phyloP scores from a whole-genome alignment of 92 coral and sea anemone species.

The Zoanthus sociatus region DNA sequence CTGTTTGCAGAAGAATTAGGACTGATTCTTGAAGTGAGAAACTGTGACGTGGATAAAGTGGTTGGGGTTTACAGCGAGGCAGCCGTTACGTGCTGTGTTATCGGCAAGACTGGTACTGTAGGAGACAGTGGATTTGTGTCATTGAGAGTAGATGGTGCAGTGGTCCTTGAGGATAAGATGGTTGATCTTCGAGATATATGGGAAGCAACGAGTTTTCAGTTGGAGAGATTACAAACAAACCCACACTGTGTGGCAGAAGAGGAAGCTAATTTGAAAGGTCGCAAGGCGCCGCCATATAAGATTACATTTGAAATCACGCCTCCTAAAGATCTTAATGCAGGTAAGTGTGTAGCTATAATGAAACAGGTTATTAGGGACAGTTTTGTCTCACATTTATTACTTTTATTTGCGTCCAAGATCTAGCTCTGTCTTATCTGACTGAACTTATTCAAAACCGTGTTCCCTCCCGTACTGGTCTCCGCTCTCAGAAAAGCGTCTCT shows the following conservation, averaged over 20 bases:
- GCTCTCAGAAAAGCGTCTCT: no score
- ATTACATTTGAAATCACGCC: constrained; percentile 77
- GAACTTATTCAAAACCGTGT: no score
- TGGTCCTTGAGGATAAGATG: constrained; percentile 91
- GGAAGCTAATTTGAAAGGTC: constrained; percentile 74
- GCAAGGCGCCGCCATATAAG: constrained; percentile 82
- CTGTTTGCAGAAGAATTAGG: constrained; percentile 97
- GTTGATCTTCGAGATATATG: constrained; percentile 89
- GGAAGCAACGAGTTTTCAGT: constrained; percentile 98
- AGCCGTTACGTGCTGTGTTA: constrained; percentile 70
- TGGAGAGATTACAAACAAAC: constrained; percentile 89
- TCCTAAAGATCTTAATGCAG: constrained; percentile 15
- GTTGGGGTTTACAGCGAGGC: constrained; percentile 63
- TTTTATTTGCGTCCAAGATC: no score
- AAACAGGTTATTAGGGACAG: not conserved
- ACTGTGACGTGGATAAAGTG: constrained; percentile 73
- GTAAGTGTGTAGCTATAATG: constrained; percentile 4
- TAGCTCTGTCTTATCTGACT: no score
- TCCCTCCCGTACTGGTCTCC: no score
- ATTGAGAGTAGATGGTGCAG: constrained; percentile 71
- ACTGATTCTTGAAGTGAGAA: constrained; percentile 82
- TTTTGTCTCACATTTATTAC: not conserved
- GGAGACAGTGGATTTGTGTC: constrained; percentile 80
- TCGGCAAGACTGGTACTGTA: constrained; percentile 75
- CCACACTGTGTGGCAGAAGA: constrained; percentile 92